Evolutionary conservation across 1,140 invertebrate species (phyloP), one percentile per base, ranked within the genome.

Genomic region (Bilobella aurantiaca): DNA sequence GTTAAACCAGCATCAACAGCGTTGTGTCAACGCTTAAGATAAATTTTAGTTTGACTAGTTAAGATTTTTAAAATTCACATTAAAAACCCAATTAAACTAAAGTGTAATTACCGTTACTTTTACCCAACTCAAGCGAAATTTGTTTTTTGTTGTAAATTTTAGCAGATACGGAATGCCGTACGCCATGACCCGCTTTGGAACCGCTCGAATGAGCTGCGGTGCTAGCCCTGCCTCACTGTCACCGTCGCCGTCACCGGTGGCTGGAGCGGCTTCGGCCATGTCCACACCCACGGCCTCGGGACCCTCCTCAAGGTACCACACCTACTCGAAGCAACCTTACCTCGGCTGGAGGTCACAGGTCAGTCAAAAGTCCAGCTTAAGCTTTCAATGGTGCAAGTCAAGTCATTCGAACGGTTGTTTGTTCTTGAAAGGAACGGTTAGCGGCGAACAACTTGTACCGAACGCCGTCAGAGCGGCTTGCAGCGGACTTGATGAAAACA

Each of bases 331-430:
- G 12, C 86, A 89, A 76, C 90, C 90, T 12, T 93, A 93, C 77
- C 81, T 93, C 30, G 91, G 90, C 60, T 93, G 90, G 91, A 81
- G 90, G 69, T 92, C 89, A 65, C 89, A 91, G 49, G 49, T 53
- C 14, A 53, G 5, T 8, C 34, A 12, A 23, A 53, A 5, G 5
- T 53, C 25, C 8, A 53, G 8, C 37, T n/a, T 42, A 53, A 53
- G 34, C 18, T 42, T 42, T 42, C 34, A 42, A 18, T 53, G 5
- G 14, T 53, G n/a, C n/a, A 18, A 53, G 12, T 53, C 49, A 12
- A 53, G 12, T 53, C 25, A 53, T 14, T 53, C 25, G 25, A 53
- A 42, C n/a, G 37, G 37, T 16, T 53, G 14, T 23, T 23, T 53
- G 5, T 53, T 53, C 3, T 53, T 53, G 5, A 5, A 5, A 53